These are phyloP conservation scores for Ammospiza nelsoni DNA, from an alignment of 2,113 vertebrate species.

Conservation along the genomic window DNA sequence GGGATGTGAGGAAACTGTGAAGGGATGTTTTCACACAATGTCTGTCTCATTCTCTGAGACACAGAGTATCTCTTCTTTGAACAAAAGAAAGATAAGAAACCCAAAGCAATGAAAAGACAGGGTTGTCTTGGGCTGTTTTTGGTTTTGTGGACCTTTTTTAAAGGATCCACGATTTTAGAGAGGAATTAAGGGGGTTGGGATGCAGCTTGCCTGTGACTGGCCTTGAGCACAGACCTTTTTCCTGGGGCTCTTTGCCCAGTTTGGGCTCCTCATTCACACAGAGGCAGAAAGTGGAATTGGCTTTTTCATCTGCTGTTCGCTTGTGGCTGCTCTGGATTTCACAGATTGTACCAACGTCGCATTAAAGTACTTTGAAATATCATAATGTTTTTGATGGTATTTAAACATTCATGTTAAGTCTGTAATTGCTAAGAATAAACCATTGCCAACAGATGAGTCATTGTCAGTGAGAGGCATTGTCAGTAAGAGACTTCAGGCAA, in stretches of 20 bases:
- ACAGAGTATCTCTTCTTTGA: neutral
- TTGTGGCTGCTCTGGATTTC: neutral
- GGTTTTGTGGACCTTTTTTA: neutral
- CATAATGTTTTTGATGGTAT: constrained; percentile 65
- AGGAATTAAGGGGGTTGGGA: neutral
- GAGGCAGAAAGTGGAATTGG: neutral
- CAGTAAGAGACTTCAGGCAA: constrained; percentile 46
- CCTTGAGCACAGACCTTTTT: neutral
- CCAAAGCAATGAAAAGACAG: neutral
- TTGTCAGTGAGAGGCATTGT: constrained; percentile 49
- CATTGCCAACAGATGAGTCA: constrained; percentile 53
- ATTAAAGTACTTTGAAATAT: constrained; percentile 38
- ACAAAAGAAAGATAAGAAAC: neutral
- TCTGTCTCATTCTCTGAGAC: neutral
- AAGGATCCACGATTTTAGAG: neutral
- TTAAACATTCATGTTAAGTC: constrained; percentile 59
- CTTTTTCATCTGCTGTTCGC: neutral
- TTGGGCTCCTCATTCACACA: neutral
- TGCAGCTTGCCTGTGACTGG: neutral
- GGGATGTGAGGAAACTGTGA: neutral
- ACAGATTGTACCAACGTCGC: constrained; percentile 21
- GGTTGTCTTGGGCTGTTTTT: neutral
- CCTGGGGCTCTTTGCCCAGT: neutral
- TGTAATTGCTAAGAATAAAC: constrained; percentile 61
- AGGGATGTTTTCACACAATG: neutral